phyloP scores from a whole-genome alignment of 2,113 vertebrate genomes.

The Phocoena sinus region DNA sequence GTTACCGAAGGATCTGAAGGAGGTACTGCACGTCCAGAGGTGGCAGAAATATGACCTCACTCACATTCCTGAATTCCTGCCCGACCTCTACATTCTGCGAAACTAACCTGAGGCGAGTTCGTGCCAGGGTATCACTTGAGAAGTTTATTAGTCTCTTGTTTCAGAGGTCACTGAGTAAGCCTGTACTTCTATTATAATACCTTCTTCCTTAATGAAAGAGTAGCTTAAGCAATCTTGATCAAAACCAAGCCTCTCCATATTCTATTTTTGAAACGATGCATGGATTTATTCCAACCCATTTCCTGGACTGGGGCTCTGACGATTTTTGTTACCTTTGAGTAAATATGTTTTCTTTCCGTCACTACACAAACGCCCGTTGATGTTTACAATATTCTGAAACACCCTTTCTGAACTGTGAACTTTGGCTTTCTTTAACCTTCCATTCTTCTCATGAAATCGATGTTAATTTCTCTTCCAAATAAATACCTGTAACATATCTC shows the following conservation, averaged over 20 bases:
- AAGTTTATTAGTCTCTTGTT: not conserved
- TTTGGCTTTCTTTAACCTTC: not conserved
- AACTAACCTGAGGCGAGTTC: not conserved
- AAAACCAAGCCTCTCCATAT: not conserved
- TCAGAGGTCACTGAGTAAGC: not conserved
- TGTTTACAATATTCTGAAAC: not conserved
- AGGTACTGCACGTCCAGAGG: not conserved
- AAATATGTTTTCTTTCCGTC: not conserved
- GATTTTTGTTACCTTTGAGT: not conserved
- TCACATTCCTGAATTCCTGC: not conserved
- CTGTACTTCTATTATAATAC: not conserved
- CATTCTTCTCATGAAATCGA: not conserved
- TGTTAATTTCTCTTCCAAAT: not conserved
- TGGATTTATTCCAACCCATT: not conserved
- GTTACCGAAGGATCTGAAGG: not conserved
- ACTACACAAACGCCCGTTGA: not conserved
- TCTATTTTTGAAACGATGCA: not conserved
- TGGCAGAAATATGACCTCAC: not conserved
- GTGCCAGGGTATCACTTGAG: not conserved
- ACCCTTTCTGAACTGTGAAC: not conserved
- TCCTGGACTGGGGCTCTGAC: not conserved
- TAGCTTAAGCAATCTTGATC: not conserved
- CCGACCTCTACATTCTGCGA: not conserved
- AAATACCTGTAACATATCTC: conserved; percentile 32
- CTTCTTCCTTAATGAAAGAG: not conserved